Base-by-base conservation (phyloP, 92 coral and sea anemone species). In the Porites lobata region DNA sequence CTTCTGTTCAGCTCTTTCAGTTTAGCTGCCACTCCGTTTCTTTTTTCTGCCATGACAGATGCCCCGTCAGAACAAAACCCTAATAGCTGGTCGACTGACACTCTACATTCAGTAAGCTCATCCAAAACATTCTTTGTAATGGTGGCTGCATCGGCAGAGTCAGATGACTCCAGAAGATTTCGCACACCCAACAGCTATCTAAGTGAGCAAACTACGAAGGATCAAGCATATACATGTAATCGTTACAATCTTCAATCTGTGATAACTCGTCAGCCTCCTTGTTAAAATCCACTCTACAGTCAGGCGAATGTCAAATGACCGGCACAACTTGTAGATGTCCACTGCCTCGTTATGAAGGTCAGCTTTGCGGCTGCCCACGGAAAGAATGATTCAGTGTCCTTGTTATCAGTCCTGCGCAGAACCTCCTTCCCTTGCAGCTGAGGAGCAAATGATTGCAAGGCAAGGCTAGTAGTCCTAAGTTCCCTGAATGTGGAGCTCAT, bases 401-500 rank as follows among this genome's bases (percentile, higher is more conserved):
- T 26, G 12, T 53, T 53, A 53, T 53, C 58, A 53, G 58, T 53
- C 58, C 58, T 89, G 73, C 87, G 90, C 38, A 76, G 52, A 24
- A 86, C 87, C 75, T 77, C 85, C 56, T 68, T 81, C 8, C 91
- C 87, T 20, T 67, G 61, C 63, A 93, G 89, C 29, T 83, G 77
- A 29, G 19, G 59, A 15, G 79, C 88, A 43, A 73, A 81, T 9
- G 96, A 90, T 61, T 76, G 80, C 83, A 93, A 24, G 13, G 86
- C 93, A 24, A 78, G 79, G 52, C 83, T 86, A 32, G 87, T 76
- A 9, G 89, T 93, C 76, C 89, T 79, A 17, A 93, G 78, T 76
- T 86, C 93, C 65, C 95, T 47, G 76, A 84, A 92, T 20, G 95
- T 89, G 52, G 95, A 92, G 82, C 96, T 93, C 64, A 59, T 70